Percentiles rank a stretch among this genome's conserved stretches.
These are phyloP conservation scores for Nudaria mundana DNA, from an alignment of 2,888 invertebrate species.

Conservation along the genomic window DNA sequence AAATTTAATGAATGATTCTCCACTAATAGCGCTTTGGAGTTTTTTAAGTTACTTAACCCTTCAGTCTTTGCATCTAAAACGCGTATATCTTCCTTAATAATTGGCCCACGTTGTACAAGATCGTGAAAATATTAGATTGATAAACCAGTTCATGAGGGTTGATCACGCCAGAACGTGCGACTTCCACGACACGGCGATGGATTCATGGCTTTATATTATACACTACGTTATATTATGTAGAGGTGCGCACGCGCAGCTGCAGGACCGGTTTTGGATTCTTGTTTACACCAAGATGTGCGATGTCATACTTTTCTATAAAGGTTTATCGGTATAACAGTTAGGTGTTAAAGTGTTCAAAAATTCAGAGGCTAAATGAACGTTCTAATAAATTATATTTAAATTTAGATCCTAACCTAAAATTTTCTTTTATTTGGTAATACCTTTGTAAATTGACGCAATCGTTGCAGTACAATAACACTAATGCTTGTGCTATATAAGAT, in stretches of 20 bases:
- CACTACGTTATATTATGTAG: constrained; percentile 34
- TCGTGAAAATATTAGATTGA: constrained; percentile 45
- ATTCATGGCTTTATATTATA: constrained; percentile 16
- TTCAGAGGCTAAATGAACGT: constrained; percentile 14
- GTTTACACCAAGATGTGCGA: constrained; percentile 54
- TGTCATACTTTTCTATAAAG: constrained; percentile 44
- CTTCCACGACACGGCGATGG: constrained; percentile 13
- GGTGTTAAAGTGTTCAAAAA: constrained; percentile 10
- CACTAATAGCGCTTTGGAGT: too few species aligned
- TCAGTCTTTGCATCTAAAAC: too few species aligned
- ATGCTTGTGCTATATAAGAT: too few species aligned
- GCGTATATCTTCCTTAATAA: constrained; percentile 30
- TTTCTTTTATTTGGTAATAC: too few species aligned
- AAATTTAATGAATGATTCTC: too few species aligned
- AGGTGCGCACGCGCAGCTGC: constrained; percentile 71
- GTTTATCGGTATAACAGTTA: constrained; percentile 28
- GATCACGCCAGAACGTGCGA: constrained; percentile 50
- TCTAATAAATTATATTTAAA: constrained; percentile 9
- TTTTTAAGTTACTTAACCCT: too few species aligned
- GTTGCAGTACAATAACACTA: too few species aligned
- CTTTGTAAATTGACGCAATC: not conserved
- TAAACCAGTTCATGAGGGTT: constrained; percentile 39
- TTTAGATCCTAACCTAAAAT: too few species aligned
- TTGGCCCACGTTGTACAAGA: constrained; percentile 26
- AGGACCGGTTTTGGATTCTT: constrained; percentile 70